Evolutionary conservation across 2,888 invertebrate species (phyloP).

Genomic region (Lepidochitona cinerea): DNA sequence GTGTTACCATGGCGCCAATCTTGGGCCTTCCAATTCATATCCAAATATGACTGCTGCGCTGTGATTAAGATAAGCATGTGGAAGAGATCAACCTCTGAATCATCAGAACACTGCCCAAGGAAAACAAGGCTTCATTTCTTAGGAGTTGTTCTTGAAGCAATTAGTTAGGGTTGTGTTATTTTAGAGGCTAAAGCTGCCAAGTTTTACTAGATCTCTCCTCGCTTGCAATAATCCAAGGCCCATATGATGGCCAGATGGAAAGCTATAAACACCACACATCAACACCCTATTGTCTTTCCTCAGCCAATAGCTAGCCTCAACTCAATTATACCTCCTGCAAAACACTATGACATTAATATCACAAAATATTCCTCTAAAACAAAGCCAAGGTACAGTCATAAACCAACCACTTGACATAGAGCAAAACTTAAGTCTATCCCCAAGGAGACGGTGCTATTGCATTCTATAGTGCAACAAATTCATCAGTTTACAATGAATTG

Average conservation of each 20-base stretch:
- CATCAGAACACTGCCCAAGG: background rate
- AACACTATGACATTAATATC: too few relatives aligned
- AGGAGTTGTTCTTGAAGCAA: background rate
- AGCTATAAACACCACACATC: background rate
- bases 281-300: background rate
- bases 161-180: background rate
- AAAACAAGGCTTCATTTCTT: slow-evolving; percentile 6
- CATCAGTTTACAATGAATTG: too few relatives aligned
- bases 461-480: too few relatives aligned
- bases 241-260: slow-evolving; percentile 1
- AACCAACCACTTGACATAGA: too few relatives aligned
- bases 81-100: slow-evolving; percentile 1
- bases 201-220: background rate
- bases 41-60: background rate
- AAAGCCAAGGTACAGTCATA: too few relatives aligned
- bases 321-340: too few relatives aligned
- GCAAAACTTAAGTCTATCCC: too few relatives aligned
- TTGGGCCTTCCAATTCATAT: background rate
- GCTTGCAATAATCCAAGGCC: background rate
- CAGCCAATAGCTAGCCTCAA: too few relatives aligned
- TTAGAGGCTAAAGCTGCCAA: slow-evolving; percentile 1
- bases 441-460: too few relatives aligned
- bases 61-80: slow-evolving; percentile 3
- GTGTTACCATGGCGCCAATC: background rate
- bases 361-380: too few relatives aligned